Base-by-base conservation (phyloP, 2,113 vertebrate species). In the Nothocercus julius region DNA sequence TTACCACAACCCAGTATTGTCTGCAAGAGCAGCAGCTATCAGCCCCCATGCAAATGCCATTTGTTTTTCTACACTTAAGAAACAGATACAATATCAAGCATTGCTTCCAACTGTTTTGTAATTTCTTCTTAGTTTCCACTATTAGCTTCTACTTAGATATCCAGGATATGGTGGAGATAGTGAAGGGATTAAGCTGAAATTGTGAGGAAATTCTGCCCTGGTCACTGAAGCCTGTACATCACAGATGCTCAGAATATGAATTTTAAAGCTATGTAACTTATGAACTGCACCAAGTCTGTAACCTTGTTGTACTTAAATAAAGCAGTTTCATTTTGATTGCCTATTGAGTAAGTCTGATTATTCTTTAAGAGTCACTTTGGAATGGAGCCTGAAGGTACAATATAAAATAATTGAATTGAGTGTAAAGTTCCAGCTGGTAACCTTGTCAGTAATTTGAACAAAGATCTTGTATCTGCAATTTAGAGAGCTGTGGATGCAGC, bases 401-500 rank as follows among this genome's bases (percentile, higher is more conserved):
- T 97, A 97, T 97, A 97, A 97, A 97, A 97, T 97, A 97, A 97
- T 97, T 98, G 97, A 97, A 97, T 94, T 69, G 97, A 97, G 96
- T 76, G 62, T 97, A 91, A 97, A 97, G 95, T 97, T 97, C 96
- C 97, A 98, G 97, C 95, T 97, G 97, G 97, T 97, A 97, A 97
- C 97, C 96, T 96, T 97, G 97, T 97, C 97, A 96, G 96, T 91
- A 93, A 96, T 96, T 94, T 86, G 94, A 97, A 94, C 92, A 93
- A 87, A 95, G 95, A 96, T 97, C 95, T 90, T 89, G 79, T 87
- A 95, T 95, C 95, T 94, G 91, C 91, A 95, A 97, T 97, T 96
- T 85, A 91, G 92, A 79, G 94, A 94, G 80, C 90, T 95, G 73
- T 63, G 79, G 95, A 93, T 84, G 89, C 62, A 89, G 92, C 62